Conservation (phyloP, 2,797 vertebrate genomes). For the Echiichthys vipera region DNA sequence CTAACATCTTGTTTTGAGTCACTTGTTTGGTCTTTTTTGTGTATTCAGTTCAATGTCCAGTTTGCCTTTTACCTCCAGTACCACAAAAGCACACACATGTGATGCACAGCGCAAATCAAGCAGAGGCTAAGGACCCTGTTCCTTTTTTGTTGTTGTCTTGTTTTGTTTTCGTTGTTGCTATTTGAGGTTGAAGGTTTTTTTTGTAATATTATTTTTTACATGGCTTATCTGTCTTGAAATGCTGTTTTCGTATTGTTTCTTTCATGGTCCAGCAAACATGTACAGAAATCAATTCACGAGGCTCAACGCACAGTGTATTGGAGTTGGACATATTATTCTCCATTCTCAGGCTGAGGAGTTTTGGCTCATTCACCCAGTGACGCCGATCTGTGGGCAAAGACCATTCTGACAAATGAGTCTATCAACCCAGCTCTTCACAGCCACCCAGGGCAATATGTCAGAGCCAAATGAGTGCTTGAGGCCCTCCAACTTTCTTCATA, state of each 20-base stretch:
- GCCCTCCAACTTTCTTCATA: conserved; percentile 2
- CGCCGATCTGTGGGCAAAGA: conserved; percentile 30
- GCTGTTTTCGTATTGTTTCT: conserved; percentile 34
- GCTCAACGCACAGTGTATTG: conserved; percentile 31
- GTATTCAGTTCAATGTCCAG: conserved; percentile 54
- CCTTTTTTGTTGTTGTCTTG: conserved; percentile 27
- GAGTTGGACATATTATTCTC: conserved; percentile 27
- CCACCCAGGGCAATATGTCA: conserved; percentile 20
- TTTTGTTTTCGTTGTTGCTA: conserved; percentile 37
- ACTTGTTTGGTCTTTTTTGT: conserved; percentile 44
- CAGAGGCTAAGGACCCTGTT: conserved; percentile 65
- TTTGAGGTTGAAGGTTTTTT: conserved; percentile 61
- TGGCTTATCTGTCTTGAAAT: conserved; percentile 37
- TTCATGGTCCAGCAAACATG: conserved; percentile 29
- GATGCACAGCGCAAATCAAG: conserved; percentile 48
- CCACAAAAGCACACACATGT: conserved; percentile 66
- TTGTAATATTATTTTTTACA: conserved; percentile 53
- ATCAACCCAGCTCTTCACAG: conserved; percentile 44
- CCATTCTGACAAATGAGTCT: conserved; percentile 33
- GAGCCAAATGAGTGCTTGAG: conserved; percentile 34
- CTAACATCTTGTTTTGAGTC: conserved; percentile 11
- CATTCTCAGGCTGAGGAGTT: conserved; percentile 27
- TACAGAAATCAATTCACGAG: conserved; percentile 41
- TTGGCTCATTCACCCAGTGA: conserved; percentile 23
- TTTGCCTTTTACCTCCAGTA: conserved; percentile 60